phyloP scores from a whole-genome alignment of 2,888 invertebrate genomes.

The Lingula anatina region DNA sequence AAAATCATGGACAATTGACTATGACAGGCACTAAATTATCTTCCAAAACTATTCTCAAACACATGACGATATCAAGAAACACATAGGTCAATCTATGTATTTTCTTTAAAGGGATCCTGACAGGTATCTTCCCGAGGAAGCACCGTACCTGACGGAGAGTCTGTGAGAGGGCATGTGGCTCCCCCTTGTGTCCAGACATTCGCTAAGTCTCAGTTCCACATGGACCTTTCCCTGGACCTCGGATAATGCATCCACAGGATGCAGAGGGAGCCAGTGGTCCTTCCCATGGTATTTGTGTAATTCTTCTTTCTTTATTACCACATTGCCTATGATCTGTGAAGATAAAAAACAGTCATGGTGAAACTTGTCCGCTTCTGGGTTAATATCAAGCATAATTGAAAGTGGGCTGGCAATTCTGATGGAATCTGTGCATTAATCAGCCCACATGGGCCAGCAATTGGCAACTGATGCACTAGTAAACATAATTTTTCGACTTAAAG shows the following conservation, averaged over 20 bases:
- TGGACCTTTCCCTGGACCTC: slow-evolving; percentile 76
- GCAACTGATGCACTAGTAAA: neutral
- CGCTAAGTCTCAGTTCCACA: slow-evolving; percentile 70
- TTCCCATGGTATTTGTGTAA: slow-evolving; percentile 82
- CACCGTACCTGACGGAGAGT: slow-evolving; percentile 55
- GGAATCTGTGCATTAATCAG: no score
- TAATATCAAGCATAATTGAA: neutral
- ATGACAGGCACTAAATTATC: no score
- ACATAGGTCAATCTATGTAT: no score
- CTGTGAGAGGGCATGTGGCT: slow-evolving; percentile 47
- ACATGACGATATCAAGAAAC: no score
- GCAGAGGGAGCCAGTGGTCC: slow-evolving; percentile 88
- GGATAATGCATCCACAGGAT: slow-evolving; percentile 78
- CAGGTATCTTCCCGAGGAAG: no score
- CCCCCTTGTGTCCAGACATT: slow-evolving; percentile 55
- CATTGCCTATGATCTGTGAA: slow-evolving; percentile 65
- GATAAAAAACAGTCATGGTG: neutral
- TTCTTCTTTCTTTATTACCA: slow-evolving; percentile 82
- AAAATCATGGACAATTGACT: no score
- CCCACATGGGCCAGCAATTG: neutral
- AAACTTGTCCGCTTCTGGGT: neutral
- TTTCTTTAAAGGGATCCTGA: no score
- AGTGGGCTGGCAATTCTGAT: neutral
- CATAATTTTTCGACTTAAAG: no score
- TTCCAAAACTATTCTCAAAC: no score